Evolutionary conservation across 35 echinoderm and acorn worm species (phyloP).

Genomic region (Apostichopus parvimensis): DNA sequence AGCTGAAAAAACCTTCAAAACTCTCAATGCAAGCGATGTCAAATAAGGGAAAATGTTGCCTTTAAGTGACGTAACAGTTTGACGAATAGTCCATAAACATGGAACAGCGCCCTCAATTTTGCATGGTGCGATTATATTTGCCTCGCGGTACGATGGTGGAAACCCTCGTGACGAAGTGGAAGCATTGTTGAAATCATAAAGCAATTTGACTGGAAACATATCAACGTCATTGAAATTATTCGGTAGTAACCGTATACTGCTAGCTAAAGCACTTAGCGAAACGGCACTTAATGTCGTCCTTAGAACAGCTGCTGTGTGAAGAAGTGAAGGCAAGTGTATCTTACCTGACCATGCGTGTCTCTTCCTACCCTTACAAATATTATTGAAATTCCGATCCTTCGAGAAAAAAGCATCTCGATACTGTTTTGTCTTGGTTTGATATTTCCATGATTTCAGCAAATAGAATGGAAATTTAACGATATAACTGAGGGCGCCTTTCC

Average conservation of each 20-base stretch:
- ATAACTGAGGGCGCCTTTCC: not conserved
- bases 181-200: slow-evolving; percentile 33
- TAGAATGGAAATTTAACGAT: slow-evolving; percentile 1
- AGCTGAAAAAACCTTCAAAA: slow-evolving; percentile 26
- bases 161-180: not conserved
- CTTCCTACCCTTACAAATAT: not conserved
- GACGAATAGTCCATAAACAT: slow-evolving; percentile 28
- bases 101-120: slow-evolving; percentile 49
- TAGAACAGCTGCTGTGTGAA: slow-evolving; percentile 12
- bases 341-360: slow-evolving; percentile 40
- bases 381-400: not conserved
- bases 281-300: slow-evolving; percentile 29
- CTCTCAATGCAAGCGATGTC: not conserved
- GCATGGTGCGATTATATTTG: not conserved
- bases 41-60: slow-evolving; percentile 17
- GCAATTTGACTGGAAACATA: slow-evolving; percentile 23
- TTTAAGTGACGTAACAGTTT: not conserved
- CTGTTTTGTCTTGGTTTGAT: not conserved
- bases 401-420: not conserved
- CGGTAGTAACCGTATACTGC: not conserved
- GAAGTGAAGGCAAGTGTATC: slow-evolving; percentile 43
- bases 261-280: slow-evolving; percentile 1
- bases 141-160: not conserved
- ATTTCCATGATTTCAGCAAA: not conserved
- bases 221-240: slow-evolving; percentile 13